phyloP scores from a whole-genome alignment of 1,140 invertebrate genomes.

The Aphaenogaster floridana region DNA sequence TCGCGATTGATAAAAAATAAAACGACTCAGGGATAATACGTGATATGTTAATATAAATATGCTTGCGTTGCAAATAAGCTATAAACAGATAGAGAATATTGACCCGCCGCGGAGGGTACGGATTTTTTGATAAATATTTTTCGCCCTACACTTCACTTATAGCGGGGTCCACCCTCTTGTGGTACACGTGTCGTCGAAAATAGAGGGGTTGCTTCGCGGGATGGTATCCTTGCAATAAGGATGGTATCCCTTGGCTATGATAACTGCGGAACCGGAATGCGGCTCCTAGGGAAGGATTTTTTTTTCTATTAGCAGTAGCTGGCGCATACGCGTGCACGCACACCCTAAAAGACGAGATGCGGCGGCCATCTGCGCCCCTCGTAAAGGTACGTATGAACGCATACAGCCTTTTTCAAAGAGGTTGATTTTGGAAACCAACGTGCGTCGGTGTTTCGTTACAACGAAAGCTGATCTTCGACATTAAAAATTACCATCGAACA shows the following conservation, averaged over 20 bases:
- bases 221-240: constrained; percentile 50
- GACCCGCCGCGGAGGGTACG: no score
- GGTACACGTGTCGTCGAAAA: background rate
- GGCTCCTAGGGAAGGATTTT: constrained; percentile 73
- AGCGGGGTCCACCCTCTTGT: constrained; percentile 12
- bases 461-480: background rate
- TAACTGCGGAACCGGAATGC: constrained; percentile 65
- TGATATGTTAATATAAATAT: background rate
- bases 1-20: background rate
- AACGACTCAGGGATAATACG: background rate
- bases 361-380: constrained; percentile 69
- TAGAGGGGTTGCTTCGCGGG: constrained; percentile 54
- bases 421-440: background rate
- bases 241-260: constrained; percentile 72
- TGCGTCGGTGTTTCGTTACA: background rate
- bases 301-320: constrained; percentile 67
- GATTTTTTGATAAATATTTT: constrained; percentile 14
- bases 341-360: constrained; percentile 43
- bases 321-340: constrained; percentile 36
- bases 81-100: background rate
- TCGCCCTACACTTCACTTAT: background rate
- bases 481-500: background rate
- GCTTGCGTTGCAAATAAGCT: background rate
- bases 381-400: constrained; percentile 63
- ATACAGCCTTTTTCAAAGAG: constrained; percentile 9